Evolutionary conservation across 2,888 invertebrate genomes (phyloP).

Genomic region (Pyrrhosoma nymphula): DNA sequence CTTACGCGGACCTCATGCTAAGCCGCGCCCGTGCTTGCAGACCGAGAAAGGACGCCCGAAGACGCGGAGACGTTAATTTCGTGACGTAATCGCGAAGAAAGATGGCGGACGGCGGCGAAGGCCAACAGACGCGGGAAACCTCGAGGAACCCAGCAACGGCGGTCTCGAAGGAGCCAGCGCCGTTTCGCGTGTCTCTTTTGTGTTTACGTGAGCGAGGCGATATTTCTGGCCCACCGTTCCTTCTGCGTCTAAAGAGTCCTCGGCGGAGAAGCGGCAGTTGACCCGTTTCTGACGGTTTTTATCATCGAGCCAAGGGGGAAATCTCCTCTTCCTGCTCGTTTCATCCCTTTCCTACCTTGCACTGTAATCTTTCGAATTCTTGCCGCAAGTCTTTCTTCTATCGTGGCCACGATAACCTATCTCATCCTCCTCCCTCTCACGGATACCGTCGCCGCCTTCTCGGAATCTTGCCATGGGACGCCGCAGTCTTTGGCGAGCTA

Average conservation of each 20-base stretch:
- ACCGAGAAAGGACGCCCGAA: conserved; percentile 20
- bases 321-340: not conserved
- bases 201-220: conserved; percentile 2
- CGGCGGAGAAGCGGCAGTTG: not conserved
- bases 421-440: not conserved
- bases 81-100: conserved; percentile 11
- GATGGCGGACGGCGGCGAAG: conserved; percentile 17
- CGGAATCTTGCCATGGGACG: not conserved
- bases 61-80: conserved; percentile 2
- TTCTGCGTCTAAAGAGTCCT: not conserved
- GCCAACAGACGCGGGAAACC: not conserved
- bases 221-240: not conserved
- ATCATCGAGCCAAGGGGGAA: not conserved
- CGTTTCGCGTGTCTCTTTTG: not conserved
- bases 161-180: not conserved
- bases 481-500: not conserved
- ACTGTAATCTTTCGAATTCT: conserved; percentile 8
- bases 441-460: not conserved
- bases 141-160: not conserved
- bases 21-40: conserved; percentile 1
- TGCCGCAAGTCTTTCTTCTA: not conserved
- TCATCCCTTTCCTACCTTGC: not conserved
- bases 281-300: conserved; percentile 15
- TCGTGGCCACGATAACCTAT: conserved; percentile 15
- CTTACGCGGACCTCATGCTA: not conserved